These are phyloP conservation scores for Anas flavirostris DNA, from an alignment of 2,797 vertebrate genomes.

Conservation along the genomic window DNA sequence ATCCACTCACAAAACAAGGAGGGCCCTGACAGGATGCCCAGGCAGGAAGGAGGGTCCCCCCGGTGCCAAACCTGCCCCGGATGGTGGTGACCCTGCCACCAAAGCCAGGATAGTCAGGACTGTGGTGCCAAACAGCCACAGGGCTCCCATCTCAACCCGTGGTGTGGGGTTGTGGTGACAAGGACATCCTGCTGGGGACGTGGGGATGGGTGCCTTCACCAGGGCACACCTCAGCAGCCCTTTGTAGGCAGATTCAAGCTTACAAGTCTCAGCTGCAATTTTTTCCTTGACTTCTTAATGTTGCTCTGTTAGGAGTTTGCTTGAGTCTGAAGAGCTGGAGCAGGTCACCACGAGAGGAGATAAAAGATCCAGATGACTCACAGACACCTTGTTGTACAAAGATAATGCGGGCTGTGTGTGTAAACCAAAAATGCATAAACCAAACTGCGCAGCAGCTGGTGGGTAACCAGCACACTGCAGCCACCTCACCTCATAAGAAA, in stretches of 20 bases:
- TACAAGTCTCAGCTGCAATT: not conserved
- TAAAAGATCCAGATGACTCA: not conserved
- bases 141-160: accelerated
- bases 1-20: not conserved
- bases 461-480: accelerated
- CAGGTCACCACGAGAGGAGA: not conserved
- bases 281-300: not conserved
- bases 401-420: accelerated
- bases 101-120: accelerated
- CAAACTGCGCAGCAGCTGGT: not conserved
- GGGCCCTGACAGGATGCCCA: not conserved
- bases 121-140: no score
- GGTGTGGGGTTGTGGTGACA: accelerated
- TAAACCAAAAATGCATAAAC: not conserved
- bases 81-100: not conserved
- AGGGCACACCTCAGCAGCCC: not conserved
- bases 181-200: accelerated
- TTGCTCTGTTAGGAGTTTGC: accelerated
- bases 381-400: not conserved
- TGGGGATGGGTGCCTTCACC: not conserved
- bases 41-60: not conserved
- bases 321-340: not conserved
- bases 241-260: not conserved
- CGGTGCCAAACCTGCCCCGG: not conserved
- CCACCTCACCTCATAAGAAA: accelerated